Evolutionary conservation across 2,888 invertebrate species (phyloP).

Genomic region (Macrophya annulata): DNA sequence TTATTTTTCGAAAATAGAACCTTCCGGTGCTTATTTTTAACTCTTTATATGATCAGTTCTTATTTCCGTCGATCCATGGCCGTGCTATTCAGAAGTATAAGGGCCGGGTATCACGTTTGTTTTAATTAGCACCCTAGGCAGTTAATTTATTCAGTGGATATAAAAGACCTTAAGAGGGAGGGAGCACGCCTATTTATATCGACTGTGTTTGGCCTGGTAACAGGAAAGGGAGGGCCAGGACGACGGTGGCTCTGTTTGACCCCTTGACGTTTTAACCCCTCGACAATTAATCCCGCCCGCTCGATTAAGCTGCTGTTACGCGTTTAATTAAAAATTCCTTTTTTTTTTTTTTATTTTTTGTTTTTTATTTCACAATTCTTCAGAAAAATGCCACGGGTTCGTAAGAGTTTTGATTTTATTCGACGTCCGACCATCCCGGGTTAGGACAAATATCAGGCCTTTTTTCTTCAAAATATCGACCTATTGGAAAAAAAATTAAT

Average conservation of each 20-base stretch:
- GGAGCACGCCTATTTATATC: constrained; percentile 66
- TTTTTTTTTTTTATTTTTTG: constrained; percentile 58
- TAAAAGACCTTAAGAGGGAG: constrained; percentile 64
- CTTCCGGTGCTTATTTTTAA: not conserved
- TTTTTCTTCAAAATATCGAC: not conserved
- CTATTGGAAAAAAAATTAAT: not conserved
- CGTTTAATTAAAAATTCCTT: constrained; percentile 75
- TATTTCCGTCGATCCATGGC: not conserved
- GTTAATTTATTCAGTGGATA: constrained; percentile 68
- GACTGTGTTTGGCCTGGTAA: constrained; percentile 64
- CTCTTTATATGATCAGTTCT: not conserved
- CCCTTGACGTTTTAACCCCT: constrained; percentile 67
- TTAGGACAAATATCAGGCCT: not conserved
- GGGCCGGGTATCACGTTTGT: constrained; percentile 64
- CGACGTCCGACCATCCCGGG: not conserved
- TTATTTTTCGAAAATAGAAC: not conserved
- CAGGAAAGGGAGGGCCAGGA: constrained; percentile 57
- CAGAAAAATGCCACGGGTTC: not conserved
- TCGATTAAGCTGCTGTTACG: constrained; percentile 75
- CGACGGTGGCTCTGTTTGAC: constrained; percentile 61
- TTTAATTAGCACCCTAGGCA: constrained; percentile 66
- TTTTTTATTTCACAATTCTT: constrained; percentile 6
- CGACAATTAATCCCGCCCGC: constrained; percentile 75
- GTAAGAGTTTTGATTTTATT: constrained; percentile 40
- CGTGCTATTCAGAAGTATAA: constrained; percentile 1